phyloP scores from a whole-genome alignment of 1,140 invertebrate genomes.

The Caenorhabditis briggsae region DNA sequence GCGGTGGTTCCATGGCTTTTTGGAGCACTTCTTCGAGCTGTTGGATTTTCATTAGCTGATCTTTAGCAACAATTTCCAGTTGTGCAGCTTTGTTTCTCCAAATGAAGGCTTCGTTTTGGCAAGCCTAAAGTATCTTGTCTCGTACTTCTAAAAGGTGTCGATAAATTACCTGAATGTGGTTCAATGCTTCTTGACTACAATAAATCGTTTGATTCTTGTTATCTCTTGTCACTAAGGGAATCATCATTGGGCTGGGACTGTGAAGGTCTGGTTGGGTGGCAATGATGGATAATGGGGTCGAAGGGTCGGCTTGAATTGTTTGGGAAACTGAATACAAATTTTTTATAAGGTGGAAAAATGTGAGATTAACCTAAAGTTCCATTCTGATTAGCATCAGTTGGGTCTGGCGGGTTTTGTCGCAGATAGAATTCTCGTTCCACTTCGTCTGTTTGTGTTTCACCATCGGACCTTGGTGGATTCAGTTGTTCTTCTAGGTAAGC shows the following conservation, averaged over 20 bases:
- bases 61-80: slow-evolving; percentile 75
- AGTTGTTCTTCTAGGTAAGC: slow-evolving; percentile 53
- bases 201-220: slow-evolving; percentile 59
- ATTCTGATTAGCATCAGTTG: slow-evolving; percentile 44
- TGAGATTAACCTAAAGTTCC: not conserved
- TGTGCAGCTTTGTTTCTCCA: slow-evolving; percentile 77
- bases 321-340: slow-evolving; percentile 14
- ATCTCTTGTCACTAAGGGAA: slow-evolving; percentile 21
- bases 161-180: slow-evolving; percentile 66
- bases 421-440: slow-evolving; percentile 45
- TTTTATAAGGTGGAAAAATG: not conserved
- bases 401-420: slow-evolving; percentile 16
- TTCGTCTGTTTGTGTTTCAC: slow-evolving; percentile 63
- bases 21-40: slow-evolving; percentile 54
- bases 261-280: slow-evolving; percentile 39
- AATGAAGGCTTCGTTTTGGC: slow-evolving; percentile 75
- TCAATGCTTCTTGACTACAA: slow-evolving; percentile 67
- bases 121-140: slow-evolving; percentile 65
- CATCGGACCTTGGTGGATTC: slow-evolving; percentile 53
- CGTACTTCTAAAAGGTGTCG: not conserved
- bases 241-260: slow-evolving; percentile 12
- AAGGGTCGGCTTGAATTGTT: slow-evolving; percentile 25
- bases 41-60: slow-evolving; percentile 67
- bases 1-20: slow-evolving; percentile 14
- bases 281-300: slow-evolving; percentile 21